A percentile compares a stretch with the other conserved stretches of the same genome.
Conservation (phyloP, 2,797 vertebrate genomes). For the Danio aesculapii region DNA sequence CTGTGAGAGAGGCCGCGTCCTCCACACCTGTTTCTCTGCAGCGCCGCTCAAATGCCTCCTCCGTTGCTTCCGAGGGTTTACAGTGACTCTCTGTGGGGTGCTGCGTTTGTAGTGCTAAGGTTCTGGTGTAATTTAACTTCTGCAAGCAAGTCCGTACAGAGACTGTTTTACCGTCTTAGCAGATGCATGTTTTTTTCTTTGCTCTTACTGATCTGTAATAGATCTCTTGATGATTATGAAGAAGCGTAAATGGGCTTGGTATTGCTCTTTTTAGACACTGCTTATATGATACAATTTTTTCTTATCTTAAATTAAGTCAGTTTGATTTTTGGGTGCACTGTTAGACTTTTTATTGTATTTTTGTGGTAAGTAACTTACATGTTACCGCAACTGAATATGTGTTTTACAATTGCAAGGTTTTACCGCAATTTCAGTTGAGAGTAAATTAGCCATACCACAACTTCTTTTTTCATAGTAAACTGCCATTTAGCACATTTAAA, state of each 20-base stretch:
- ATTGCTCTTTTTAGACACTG: not conserved
- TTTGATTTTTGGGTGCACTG: no score
- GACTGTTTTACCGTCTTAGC: not conserved
- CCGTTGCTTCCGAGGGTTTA: conserved; percentile 44
- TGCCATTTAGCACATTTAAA: no score
- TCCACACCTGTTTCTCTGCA: conserved; percentile 62
- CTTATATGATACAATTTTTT: not conserved
- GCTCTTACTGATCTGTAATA: not conserved
- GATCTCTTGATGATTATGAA: not conserved
- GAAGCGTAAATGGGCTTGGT: no score
- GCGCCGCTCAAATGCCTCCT: conserved; percentile 26
- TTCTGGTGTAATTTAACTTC: conserved; percentile 44
- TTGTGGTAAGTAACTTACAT: no score
- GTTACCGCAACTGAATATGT: no score
- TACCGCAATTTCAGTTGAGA: no score
- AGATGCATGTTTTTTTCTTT: not conserved
- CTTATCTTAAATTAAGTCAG: no score
- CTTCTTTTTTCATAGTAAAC: no score
- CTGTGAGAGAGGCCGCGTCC: conserved; percentile 56
- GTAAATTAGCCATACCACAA: no score
- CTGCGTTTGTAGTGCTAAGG: conserved; percentile 41
- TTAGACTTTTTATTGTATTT: no score
- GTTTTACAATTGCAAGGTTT: no score
- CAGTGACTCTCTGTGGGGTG: conserved; percentile 36
- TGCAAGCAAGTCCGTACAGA: not conserved